Evolutionary conservation across 2,113 vertebrate species (phyloP).

Genomic region (Tachuris rubrigastra): DNA sequence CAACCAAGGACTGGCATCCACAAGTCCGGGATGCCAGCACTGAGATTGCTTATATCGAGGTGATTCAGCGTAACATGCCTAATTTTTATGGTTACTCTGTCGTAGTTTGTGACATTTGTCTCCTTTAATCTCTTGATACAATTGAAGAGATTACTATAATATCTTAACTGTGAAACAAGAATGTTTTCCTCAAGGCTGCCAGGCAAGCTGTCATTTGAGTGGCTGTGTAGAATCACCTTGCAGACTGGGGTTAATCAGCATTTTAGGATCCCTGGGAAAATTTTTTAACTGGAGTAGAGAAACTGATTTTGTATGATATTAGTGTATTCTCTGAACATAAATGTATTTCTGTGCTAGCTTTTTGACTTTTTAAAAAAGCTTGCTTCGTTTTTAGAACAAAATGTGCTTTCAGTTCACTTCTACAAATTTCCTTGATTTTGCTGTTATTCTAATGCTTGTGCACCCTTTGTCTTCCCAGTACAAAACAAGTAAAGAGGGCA

Average conservation of each 20-base stretch:
- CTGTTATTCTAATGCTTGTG: background rate
- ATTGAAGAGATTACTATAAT: rapidly evolving
- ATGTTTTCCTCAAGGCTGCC: background rate
- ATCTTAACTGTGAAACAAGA: background rate
- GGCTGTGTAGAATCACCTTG: background rate
- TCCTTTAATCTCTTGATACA: background rate
- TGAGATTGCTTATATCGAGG: slow-evolving; percentile 92
- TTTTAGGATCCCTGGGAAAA: background rate
- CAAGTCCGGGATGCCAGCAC: slow-evolving; percentile 78
- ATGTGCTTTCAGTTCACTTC: background rate
- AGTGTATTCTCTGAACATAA: background rate
- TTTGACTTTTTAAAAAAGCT: background rate
- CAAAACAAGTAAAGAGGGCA: slow-evolving; percentile 96
- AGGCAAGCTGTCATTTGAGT: background rate
- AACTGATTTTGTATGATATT: background rate
- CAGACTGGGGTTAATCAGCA: background rate
- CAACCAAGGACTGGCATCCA: slow-evolving; percentile 91
- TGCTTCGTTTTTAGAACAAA: background rate
- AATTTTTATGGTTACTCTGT: rapidly evolving
- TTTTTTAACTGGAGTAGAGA: background rate
- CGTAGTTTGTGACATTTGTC: background rate
- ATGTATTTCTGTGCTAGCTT: background rate
- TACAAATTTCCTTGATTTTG: background rate
- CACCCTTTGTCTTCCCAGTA: slow-evolving; percentile 77
- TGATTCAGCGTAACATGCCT: slow-evolving; percentile 32